Evolutionary conservation across 2,797 vertebrate species (phyloP).

Genomic region (Podarcis lilfordi): DNA sequence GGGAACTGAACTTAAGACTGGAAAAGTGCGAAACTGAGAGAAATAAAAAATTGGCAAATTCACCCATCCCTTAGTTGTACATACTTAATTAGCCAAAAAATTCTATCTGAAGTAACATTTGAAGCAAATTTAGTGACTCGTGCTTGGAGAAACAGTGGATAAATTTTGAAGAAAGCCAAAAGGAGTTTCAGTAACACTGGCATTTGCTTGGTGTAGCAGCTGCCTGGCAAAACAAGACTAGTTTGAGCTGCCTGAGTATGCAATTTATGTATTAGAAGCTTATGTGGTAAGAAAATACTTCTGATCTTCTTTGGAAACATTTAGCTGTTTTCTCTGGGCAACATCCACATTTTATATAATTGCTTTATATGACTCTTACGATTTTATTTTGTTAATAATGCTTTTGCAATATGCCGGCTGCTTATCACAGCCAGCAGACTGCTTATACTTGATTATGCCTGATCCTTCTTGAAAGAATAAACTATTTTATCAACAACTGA

Average conservation of each 20-base stretch:
- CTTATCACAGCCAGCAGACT: slow-evolving; percentile 30
- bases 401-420: slow-evolving; percentile 23
- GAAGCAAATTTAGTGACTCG: neutral
- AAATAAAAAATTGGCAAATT: too few species aligned
- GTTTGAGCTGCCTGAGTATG: neutral
- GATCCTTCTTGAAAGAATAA: slow-evolving; percentile 51
- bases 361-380: slow-evolving; percentile 13
- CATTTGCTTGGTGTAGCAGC: neutral
- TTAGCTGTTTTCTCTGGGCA: slow-evolving; percentile 11
- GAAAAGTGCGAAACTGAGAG: too few species aligned
- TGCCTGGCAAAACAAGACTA: neutral
- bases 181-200: neutral
- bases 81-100: neutral
- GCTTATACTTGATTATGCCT: slow-evolving; percentile 22
- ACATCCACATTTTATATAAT: neutral
- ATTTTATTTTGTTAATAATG: neutral
- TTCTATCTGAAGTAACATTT: neutral
- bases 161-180: neutral
- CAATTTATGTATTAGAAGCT: slow-evolving; percentile 9
- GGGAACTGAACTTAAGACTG: too few species aligned
- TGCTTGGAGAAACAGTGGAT: neutral
- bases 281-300: slow-evolving; percentile 17
- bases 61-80: neutral
- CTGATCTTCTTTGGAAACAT: slow-evolving; percentile 1
- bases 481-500: slow-evolving; percentile 36